A percentile compares a stretch with the other conserved stretches of the same genome.
These are phyloP conservation scores for Globia sparganii DNA, from an alignment of 2,888 invertebrate species.

Conservation along the genomic window DNA sequence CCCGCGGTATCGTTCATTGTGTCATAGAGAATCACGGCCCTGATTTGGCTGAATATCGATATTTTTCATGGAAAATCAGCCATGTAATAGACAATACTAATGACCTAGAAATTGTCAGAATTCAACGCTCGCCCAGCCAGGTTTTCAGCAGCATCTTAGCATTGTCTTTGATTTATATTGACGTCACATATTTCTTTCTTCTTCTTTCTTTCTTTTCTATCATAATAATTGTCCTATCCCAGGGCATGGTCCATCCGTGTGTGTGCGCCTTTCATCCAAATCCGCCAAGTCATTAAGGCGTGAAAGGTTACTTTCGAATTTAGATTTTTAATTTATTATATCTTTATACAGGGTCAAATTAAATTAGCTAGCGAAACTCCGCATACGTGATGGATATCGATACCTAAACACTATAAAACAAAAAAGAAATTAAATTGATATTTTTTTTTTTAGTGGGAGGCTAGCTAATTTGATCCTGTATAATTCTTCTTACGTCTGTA, in stretches of 20 bases:
- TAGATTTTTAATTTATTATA: too few relatives aligned
- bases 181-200: too few relatives aligned
- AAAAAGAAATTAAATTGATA: too few relatives aligned
- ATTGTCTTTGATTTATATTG: not conserved
- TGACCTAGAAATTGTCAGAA: not conserved
- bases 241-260: not conserved
- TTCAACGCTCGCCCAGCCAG: not conserved
- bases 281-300: not conserved
- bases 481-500: not conserved
- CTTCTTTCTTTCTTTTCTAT: too few relatives aligned
- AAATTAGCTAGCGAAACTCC: too few relatives aligned
- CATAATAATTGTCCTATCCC: not conserved
- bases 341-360: too few relatives aligned
- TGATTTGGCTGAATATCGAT: constrained; percentile 1
- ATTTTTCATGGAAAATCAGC: not conserved
- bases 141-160: not conserved
- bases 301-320: not conserved
- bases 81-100: not conserved
- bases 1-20: not conserved
- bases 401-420: too few relatives aligned
- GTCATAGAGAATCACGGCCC: too few relatives aligned
- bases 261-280: not conserved
- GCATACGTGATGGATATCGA: too few relatives aligned
- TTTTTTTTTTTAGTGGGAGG: too few relatives aligned
- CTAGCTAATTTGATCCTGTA: not conserved